These are phyloP conservation scores for Montipora cactus DNA, from an alignment of 64 coral and sea anemone genomes.

Conservation along the genomic window DNA sequence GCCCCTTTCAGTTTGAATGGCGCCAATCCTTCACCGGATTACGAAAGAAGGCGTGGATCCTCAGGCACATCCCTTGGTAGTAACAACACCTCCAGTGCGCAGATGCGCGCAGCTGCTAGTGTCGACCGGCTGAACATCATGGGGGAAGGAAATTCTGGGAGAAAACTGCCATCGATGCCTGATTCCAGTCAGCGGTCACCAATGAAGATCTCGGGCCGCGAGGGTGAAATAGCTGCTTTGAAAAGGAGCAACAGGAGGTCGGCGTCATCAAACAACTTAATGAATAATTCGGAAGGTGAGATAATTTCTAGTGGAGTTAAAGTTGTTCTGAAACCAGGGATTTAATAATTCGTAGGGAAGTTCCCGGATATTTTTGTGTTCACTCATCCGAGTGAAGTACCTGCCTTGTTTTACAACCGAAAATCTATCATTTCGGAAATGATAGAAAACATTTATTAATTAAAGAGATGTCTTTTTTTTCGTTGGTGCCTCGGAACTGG, in stretches of 20 bases:
- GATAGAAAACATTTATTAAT: no score
- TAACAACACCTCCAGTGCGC: constrained; percentile 41
- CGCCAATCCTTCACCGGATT: constrained; percentile 43
- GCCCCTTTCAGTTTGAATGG: constrained; percentile 81
- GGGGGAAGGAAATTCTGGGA: constrained; percentile 61
- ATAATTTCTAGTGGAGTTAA: background rate
- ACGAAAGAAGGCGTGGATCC: constrained; percentile 70
- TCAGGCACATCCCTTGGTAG: constrained; percentile 27
- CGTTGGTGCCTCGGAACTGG: no score
- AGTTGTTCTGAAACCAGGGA: background rate
- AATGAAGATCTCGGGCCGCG: constrained; percentile 89
- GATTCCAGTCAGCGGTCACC: constrained; percentile 76
- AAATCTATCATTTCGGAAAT: no score
- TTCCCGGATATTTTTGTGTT: no score
- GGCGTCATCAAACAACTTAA: constrained; percentile 81
- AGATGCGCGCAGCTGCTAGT: constrained; percentile 67
- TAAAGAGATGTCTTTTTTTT: no score
- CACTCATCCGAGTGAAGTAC: no score
- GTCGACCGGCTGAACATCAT: constrained; percentile 81
- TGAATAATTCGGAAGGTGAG: constrained; percentile 22
- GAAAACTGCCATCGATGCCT: constrained; percentile 73
- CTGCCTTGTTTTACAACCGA: no score
- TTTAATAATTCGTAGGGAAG: no score
- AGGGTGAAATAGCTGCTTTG: constrained; percentile 83
- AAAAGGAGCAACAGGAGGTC: constrained; percentile 82